Base-by-base conservation (phyloP, 2,113 vertebrate genomes). In the Malurus melanocephalus region DNA sequence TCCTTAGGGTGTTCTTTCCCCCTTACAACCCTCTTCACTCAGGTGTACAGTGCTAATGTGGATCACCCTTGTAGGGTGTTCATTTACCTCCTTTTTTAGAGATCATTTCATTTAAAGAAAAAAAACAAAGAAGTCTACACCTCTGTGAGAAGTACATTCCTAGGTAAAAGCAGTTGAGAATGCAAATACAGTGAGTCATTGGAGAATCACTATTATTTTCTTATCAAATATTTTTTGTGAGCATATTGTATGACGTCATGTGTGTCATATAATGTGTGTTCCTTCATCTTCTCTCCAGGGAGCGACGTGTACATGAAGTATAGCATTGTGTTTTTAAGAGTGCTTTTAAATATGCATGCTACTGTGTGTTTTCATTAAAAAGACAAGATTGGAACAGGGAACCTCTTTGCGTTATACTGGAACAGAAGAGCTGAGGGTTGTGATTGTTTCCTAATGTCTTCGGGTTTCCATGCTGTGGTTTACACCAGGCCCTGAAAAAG, bases 261-360 rank as follows among this genome's bases (percentile, higher is more conserved):
- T 75, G 8, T 78, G 77, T 65, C 52, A 40, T n/a, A 19, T 56
- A 35, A 52, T 14, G 11, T 64, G n/a, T 69, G 38, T 85, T 73
- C 45, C 92, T 87, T 68, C 62, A 27, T 88, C 59, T 75, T 61
- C 35, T 68, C 42, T 64, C 14, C 42, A 65, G 62, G 33, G 49
- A 89, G 59, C 2, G 4, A 75, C 67, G 42, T 33, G 38, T 26
- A 61, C 35, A 38, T 65, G 49, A 78, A 79, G 32, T 68, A n/a
- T 6, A 79, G 80, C 51, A 4, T 10, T 75, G 51, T 76, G n/a
- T 56, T 84, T 78, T 84, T 80, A 87, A 72, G 66, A 81, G 28
- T n/a, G 33, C 48, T 85, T 93, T 93, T 69, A 87, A 91, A 89
- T 89, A 91, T 76, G 46, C 51, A 43, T 62, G 26, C 48, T 92